Evolutionary conservation across 2,888 invertebrate species (phyloP).

Genomic region (Fabriciana adippe): DNA sequence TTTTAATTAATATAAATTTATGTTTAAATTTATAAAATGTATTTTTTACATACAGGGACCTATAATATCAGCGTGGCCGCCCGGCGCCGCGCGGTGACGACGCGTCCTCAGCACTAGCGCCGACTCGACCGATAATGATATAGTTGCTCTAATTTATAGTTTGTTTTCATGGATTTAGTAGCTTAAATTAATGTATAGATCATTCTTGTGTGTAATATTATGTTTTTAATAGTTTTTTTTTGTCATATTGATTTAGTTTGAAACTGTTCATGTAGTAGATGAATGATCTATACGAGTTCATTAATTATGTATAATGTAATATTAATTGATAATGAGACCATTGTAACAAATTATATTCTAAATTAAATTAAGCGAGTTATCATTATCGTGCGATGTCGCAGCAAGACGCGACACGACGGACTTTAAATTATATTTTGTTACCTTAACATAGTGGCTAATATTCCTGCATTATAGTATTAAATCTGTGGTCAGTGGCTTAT

Average conservation of each 20-base stretch:
- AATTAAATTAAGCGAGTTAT: not conserved
- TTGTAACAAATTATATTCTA: too few species aligned
- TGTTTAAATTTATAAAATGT: not conserved
- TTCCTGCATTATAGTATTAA: conserved; percentile 28
- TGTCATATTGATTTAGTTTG: not conserved
- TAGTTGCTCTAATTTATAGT: conserved; percentile 7
- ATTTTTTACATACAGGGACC: conserved; percentile 34
- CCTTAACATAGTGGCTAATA: conserved; percentile 33
- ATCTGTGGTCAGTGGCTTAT: conserved; percentile 29
- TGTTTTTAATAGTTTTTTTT: not conserved
- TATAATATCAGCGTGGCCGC: conserved; percentile 34
- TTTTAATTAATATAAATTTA: not conserved
- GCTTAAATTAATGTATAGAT: not conserved
- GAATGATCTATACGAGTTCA: not conserved
- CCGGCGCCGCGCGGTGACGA: conserved; percentile 22
- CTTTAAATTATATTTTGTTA: conserved; percentile 32
- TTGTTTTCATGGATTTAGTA: not conserved
- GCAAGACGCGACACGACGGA: conserved; percentile 21
- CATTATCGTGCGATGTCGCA: conserved; percentile 24
- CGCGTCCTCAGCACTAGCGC: not conserved
- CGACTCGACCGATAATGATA: conserved; percentile 13
- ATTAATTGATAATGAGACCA: too few species aligned
- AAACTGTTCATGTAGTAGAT: not conserved
- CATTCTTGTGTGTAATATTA: not conserved
- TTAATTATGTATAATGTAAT: not conserved